phyloP scores from a whole-genome alignment of 2,888 invertebrate genomes.

The Leuctra nigra region DNA sequence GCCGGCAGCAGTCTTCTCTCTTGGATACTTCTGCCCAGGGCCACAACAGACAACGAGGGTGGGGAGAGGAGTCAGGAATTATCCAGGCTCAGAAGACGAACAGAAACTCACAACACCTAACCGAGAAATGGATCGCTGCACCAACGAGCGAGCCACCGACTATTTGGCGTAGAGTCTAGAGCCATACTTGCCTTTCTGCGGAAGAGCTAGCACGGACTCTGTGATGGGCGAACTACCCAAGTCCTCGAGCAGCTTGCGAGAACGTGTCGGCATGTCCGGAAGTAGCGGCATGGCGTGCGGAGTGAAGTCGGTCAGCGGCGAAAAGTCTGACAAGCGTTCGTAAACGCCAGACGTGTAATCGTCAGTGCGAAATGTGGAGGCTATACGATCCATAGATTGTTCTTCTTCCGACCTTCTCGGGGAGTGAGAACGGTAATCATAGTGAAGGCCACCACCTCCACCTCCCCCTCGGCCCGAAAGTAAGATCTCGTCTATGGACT shows the following conservation, averaged over 20 bases:
- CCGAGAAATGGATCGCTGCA: background rate
- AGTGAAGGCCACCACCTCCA: slow-evolving; percentile 29
- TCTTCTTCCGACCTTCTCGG: slow-evolving; percentile 39
- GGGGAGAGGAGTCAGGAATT: background rate
- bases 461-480: slow-evolving; percentile 33
- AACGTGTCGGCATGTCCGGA: slow-evolving; percentile 49
- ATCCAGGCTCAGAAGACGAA: background rate
- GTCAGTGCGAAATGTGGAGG: slow-evolving; percentile 42
- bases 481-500: slow-evolving; percentile 41
- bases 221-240: slow-evolving; percentile 41
- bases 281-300: slow-evolving; percentile 50
- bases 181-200: slow-evolving; percentile 38
- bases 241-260: slow-evolving; percentile 45
- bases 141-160: slow-evolving; percentile 8
- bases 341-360: slow-evolving; percentile 41
- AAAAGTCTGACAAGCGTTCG: slow-evolving; percentile 41
- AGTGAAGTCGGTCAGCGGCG: slow-evolving; percentile 40
- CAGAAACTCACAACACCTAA: slow-evolving; percentile 9
- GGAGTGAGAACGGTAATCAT: slow-evolving; percentile 29
- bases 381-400: slow-evolving; percentile 42
- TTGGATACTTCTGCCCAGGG: slow-evolving; percentile 5
- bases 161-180: slow-evolving; percentile 30
- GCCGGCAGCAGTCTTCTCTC: slow-evolving; percentile 18
- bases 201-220: slow-evolving; percentile 34
- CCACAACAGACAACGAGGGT: slow-evolving; percentile 1